Conservation (phyloP, 2,888 invertebrate species). For the Empis stercorea region DNA sequence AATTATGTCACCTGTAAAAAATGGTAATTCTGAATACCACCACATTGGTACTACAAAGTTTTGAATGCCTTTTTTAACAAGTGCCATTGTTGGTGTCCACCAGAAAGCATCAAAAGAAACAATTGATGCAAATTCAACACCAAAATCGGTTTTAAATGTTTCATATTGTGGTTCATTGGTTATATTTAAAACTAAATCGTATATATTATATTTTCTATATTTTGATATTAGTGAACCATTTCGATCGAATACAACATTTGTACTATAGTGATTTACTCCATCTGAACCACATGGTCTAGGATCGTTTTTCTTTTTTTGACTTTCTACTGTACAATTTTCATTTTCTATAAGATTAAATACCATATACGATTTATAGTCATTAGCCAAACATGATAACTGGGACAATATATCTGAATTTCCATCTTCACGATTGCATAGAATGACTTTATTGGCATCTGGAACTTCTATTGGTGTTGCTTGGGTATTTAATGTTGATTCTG, state of each 20-base stretch:
- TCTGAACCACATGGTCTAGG: slow-evolving; percentile 19
- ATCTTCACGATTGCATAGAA: slow-evolving; percentile 19
- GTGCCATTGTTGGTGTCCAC: slow-evolving; percentile 49
- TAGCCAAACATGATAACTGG: slow-evolving; percentile 45
- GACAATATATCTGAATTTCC: slow-evolving; percentile 16
- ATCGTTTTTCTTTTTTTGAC: slow-evolving; percentile 11
- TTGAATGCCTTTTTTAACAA: slow-evolving; percentile 21
- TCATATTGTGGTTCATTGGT: slow-evolving; percentile 41
- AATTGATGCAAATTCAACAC: slow-evolving; percentile 63
- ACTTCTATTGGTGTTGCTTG: slow-evolving; percentile 25
- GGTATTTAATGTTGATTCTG: slow-evolving; percentile 46
- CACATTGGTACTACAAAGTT: slow-evolving; percentile 45
- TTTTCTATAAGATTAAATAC: slow-evolving; percentile 44
- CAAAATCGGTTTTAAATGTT: slow-evolving; percentile 60
- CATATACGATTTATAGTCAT: slow-evolving; percentile 39
- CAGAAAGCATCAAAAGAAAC: slow-evolving; percentile 80
- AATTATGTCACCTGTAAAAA: slow-evolving; percentile 33
- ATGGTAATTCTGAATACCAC: slow-evolving; percentile 75
- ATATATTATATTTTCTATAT: slow-evolving; percentile 32
- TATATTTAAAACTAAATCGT: slow-evolving; percentile 38
- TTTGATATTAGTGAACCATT: slow-evolving; percentile 53
- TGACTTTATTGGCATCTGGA: slow-evolving; percentile 21
- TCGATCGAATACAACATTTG: slow-evolving; percentile 65
- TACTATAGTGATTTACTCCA: slow-evolving; percentile 47
- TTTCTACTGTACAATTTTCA: slow-evolving; percentile 37